phyloP scores from a whole-genome alignment of 2,888 invertebrate species.

The Eledone cirrhosa region DNA sequence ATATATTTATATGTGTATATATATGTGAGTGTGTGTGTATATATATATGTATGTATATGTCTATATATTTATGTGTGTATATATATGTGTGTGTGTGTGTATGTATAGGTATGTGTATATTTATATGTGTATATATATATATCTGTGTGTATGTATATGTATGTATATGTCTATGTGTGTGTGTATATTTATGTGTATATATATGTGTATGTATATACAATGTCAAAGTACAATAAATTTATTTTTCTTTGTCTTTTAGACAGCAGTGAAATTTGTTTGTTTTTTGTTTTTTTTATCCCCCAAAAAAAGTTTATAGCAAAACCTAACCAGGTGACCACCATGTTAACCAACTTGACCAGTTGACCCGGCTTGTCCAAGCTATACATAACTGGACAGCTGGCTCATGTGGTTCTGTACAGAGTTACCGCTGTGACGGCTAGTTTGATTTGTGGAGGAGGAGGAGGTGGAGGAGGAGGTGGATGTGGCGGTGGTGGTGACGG shows the following conservation, averaged over 20 bases:
- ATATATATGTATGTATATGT: no score
- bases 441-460: background rate
- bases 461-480: no score
- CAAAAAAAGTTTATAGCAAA: background rate
- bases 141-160: no score
- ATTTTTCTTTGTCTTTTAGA: slow-evolving; percentile 1
- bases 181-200: no score
- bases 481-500: no score
- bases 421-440: background rate
- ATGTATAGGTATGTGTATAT: background rate
- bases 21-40: no score
- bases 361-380: background rate
- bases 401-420: slow-evolving; percentile 1
- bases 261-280: no score
- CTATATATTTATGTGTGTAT: no score
- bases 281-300: no score
- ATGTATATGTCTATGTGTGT: no score
- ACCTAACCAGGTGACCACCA: background rate
- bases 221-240: background rate
- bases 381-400: slow-evolving; percentile 29
- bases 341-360: background rate
- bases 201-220: background rate
- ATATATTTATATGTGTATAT: no score
- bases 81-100: no score
- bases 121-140: background rate